Evolutionary conservation across 1,140 invertebrate genomes (phyloP), one percentile per base, ranked within the genome.

Genomic region (Cyphomyrmex costatus): DNA sequence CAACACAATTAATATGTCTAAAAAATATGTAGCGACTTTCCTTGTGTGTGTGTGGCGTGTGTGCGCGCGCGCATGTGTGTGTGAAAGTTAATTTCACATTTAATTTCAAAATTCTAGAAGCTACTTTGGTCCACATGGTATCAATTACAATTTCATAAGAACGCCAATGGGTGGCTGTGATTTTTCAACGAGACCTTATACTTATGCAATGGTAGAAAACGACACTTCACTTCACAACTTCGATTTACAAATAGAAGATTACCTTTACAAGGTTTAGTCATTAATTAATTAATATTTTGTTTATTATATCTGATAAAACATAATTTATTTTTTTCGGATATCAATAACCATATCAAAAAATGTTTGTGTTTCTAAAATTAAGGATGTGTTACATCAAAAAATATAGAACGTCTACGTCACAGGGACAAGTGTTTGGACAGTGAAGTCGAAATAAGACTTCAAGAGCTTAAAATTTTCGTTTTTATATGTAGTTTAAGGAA

Each of bases 151-250:
- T 86, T 92, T 97, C 27, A 96, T 95, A 12, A 92, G 97, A 76
- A 93, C 96, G 46, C 97, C 97, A 7, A 97, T 97, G 73, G 97
- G 95, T 63, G 97, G 97, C 19, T 95, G 95, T 89, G 97, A 98
- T 93, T 98, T 98, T 91, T 98, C 97, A 4, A 96, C 95, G 1
- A 95, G 95, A 60, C 92, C 94, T 2, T 98, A 98, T 90, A 96
- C 97, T 0, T 97, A 97, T 90, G 96, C 97, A 91, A 97, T 97
- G 87, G 53, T 88, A 56, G 90, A 78, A 6, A 79, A 79, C 42
- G 95, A 95, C 85, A 66, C 33, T 27, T 5, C 85, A 5, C 85
- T 96, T 7, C 7, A 88, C 2, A 24, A 93, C 63, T 96, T 96
- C 87, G 12, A 86, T 6, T 87, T 96, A 53, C 87, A 92, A 71